Percentiles rank a stretch among this genome's conserved stretches.
Evolutionary conservation across 2,888 invertebrate genomes (phyloP).

Genomic region (Villa cingulata): DNA sequence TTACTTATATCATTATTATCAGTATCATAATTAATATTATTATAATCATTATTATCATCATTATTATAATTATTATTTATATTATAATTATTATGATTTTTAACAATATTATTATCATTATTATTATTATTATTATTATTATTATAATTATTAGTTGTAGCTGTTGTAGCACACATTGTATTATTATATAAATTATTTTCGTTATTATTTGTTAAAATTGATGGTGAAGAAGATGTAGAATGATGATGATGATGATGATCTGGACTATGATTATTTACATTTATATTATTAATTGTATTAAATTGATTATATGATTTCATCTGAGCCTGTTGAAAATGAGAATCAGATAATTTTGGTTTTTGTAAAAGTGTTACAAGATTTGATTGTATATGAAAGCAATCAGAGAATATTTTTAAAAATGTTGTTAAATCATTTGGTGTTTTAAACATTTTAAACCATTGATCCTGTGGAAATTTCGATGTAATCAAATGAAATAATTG

Average conservation of each 20-base stretch:
- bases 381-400: slow-evolving; percentile 84
- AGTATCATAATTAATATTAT: slow-evolving; percentile 8
- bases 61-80: slow-evolving; percentile 5
- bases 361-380: slow-evolving; percentile 77
- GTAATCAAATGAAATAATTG: slow-evolving; percentile 73
- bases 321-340: slow-evolving; percentile 34
- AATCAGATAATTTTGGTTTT: slow-evolving; percentile 55
- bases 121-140: slow-evolving; percentile 8
- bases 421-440: slow-evolving; percentile 80
- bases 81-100: neutral
- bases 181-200: too few species aligned
- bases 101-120: neutral
- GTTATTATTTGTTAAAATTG: too few species aligned
- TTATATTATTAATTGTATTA: slow-evolving; percentile 28
- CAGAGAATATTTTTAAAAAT: slow-evolving; percentile 85
- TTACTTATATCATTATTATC: slow-evolving; percentile 15
- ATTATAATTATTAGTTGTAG: slow-evolving; percentile 4
- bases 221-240: too few species aligned
- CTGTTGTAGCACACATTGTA: slow-evolving; percentile 17
- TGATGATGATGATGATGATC: slow-evolving; percentile 27
- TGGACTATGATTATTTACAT: slow-evolving; percentile 15
- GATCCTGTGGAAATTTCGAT: slow-evolving; percentile 59
- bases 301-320: slow-evolving; percentile 33
- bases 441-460: slow-evolving; percentile 79
- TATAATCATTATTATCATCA: slow-evolving; percentile 2